Base-by-base conservation (phyloP, 2,113 vertebrate species). In the Acanthisitta chloris region DNA sequence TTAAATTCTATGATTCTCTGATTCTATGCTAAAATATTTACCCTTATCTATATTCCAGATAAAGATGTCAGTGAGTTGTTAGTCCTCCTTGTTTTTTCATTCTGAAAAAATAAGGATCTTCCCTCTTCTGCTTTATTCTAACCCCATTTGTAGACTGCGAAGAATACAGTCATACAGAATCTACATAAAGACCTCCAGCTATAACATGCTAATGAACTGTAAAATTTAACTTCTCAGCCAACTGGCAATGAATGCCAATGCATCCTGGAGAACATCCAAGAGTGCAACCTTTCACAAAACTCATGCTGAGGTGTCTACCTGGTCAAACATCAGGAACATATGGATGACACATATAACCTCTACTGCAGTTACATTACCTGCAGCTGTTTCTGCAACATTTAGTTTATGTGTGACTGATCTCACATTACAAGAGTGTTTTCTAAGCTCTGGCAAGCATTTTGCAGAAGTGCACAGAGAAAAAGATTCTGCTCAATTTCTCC, bases 21-120 rank as follows among this genome's bases (percentile, higher is more conserved):
- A n/a, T n/a, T n/a, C n/a, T n/a, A n/a, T 80, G 38, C 7, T 86
- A n/a, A 86, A 91, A 65, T 72, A 70, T 69, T 69, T 91, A 29
- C 25, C 0, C 0, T 4, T 36, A 49, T 34, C 4, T 65, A 13
- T 78, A 48, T 70, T 78, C 6, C 17, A 66, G 31, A 65, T 31
- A 42, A 38, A 57, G 28, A 31, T 14, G 7, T 4, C 31, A 62
- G 33, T 42, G 42, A 33, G 2, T 58, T 67, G 5, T 52, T 64
- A 69, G 64, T n/a, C 20, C 4, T 46, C 14, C 3, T 40, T 34
- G 1, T 17, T 58, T 31, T 59, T 55, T 59, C 7, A 33, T 66
- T 66, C 17, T 48, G 54, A 64, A 67, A 77, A 81, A 16, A 5
- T n/a, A 36, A 51, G 14, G 5, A 7, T 58, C 28, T 85, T 87